These are phyloP conservation scores for Aplidium turbinatum DNA, from an alignment of 23 tunicate genomes.

Conservation along the genomic window DNA sequence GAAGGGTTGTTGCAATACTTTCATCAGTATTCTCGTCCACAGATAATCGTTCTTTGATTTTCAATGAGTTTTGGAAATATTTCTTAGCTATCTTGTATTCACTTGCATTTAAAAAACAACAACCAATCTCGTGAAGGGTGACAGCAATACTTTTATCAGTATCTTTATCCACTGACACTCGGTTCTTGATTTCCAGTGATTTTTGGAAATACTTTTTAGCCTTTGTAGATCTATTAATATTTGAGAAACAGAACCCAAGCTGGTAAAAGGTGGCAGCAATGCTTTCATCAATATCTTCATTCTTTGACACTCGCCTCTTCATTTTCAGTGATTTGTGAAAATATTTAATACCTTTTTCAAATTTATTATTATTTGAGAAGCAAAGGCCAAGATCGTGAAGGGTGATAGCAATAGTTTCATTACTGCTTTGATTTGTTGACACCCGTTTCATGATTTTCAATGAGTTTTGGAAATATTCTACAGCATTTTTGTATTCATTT, in stretches of 20 bases:
- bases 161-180: background rate
- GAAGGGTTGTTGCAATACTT: no score
- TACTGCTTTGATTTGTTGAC: background rate
- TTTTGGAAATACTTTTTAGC: background rate
- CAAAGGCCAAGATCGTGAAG: background rate
- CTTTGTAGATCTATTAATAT: background rate
- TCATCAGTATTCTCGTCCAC: no score
- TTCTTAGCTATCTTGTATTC: background rate
- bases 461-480: background rate
- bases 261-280: background rate
- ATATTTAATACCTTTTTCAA: background rate
- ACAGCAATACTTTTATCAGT: background rate
- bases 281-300: background rate
- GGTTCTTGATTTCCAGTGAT: background rate
- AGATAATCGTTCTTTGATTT: background rate
- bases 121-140: background rate
- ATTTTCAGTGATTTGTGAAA: background rate
- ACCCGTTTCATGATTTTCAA: background rate
- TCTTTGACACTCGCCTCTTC: background rate
- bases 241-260: background rate
- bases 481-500: background rate
- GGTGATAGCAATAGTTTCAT: background rate
- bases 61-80: background rate
- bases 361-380: background rate
- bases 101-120: background rate